phyloP scores from a whole-genome alignment of 2,888 invertebrate species.

The Steinernema hermaphroditum region DNA sequence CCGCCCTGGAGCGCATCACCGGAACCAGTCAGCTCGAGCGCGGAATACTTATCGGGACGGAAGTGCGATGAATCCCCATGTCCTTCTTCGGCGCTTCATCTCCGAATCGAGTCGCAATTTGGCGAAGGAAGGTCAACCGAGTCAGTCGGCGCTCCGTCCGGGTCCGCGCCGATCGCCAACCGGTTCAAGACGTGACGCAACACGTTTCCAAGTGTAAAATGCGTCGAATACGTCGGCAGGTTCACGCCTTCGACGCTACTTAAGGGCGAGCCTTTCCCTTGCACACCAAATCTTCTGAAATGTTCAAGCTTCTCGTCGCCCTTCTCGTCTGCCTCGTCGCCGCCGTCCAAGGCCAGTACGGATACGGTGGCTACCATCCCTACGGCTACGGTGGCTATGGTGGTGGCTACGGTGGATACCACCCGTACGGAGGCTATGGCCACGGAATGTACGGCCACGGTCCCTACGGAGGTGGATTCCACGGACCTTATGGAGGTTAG shows the following conservation, averaged over 20 bases:
- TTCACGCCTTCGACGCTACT: neutral
- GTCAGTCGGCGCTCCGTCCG: neutral
- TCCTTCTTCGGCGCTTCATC: neutral
- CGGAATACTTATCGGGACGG: too few relatives aligned
- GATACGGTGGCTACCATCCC: constrained; percentile 9
- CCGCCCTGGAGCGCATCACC: too few relatives aligned
- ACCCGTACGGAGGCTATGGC: constrained; percentile 7
- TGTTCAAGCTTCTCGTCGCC: neutral
- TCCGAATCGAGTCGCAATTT: neutral
- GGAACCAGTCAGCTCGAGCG: too few relatives aligned
- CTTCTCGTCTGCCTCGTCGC: neutral
- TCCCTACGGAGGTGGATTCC: constrained; percentile 15
- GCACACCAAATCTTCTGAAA: neutral
- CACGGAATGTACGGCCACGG: neutral
- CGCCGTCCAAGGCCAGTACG: neutral
- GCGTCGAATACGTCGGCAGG: neutral
- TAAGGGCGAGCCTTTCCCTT: neutral
- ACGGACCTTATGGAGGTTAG: constrained; percentile 20
- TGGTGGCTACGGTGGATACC: constrained; percentile 7
- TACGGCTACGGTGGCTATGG: neutral
- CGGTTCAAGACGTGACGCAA: constrained; percentile 18
- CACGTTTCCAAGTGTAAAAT: constrained; percentile 1
- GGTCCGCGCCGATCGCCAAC: neutral
- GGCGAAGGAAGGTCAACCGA: constrained; percentile 10
- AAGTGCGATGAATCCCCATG: too few relatives aligned